phyloP scores from a whole-genome alignment of 2,113 vertebrate genomes.

The Vulpes lagopus region DNA sequence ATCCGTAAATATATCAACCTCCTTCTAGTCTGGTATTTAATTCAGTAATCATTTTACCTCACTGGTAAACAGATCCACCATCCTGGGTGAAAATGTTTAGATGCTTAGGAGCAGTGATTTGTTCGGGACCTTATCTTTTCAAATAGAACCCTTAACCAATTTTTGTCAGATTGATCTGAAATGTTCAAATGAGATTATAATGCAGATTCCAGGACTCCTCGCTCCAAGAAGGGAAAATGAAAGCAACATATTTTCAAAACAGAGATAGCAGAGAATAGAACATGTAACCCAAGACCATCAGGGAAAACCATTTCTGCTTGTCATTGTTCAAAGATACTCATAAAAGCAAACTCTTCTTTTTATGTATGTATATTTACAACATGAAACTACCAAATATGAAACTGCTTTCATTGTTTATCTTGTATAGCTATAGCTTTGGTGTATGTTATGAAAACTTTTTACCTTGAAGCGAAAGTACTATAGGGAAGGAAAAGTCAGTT shows the following conservation, averaged over 20 bases:
- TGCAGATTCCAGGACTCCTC: rapidly evolving
- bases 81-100: background rate
- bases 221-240: background rate
- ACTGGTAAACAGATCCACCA: background rate
- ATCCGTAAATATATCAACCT: background rate
- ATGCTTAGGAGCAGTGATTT: background rate
- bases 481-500: background rate
- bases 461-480: no score
- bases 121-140: background rate
- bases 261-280: rapidly evolving
- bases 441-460: no score
- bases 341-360: no score
- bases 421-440: background rate
- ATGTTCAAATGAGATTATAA: background rate
- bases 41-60: background rate
- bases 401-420: rapidly evolving
- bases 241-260: background rate
- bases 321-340: rapidly evolving
- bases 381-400: background rate
- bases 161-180: background rate
- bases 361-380: rapidly evolving
- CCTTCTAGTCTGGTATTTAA: background rate
- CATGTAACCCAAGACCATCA: rapidly evolving
- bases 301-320: background rate
- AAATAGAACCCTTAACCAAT: background rate